Conservation (phyloP, 2,113 vertebrate genomes). For the Asarcornis scutulata region DNA sequence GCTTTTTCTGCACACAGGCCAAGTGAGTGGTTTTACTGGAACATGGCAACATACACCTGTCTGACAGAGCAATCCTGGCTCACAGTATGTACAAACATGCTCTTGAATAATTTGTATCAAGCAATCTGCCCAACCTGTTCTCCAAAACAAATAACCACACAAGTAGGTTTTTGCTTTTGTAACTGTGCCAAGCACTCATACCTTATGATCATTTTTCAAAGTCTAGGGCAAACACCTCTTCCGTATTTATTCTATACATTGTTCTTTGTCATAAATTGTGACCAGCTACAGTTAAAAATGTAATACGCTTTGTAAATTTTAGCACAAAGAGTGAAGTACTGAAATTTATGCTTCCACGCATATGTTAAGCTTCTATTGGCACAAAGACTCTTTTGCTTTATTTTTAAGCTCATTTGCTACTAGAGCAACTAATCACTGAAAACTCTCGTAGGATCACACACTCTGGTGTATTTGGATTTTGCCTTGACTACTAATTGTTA, state of each 20-base stretch:
- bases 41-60: not conserved
- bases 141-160: not conserved
- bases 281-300: not conserved
- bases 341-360: not conserved
- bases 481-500: not conserved
- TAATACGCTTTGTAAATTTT: not conserved
- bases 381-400: not conserved
- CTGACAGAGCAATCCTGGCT: not conserved
- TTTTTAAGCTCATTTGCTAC: slow-evolving; percentile 19
- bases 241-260: not conserved
- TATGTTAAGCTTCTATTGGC: not conserved
- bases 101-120: not conserved
- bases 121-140: not conserved
- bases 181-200: not conserved
- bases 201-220: not conserved
- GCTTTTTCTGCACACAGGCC: not conserved
- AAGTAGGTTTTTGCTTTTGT: not conserved
- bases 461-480: not conserved
- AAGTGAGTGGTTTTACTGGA: not conserved
- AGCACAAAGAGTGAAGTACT: not conserved
- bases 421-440: not conserved
- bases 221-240: not conserved
- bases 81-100: not conserved
- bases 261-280: not conserved
- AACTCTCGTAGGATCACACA: not conserved